Conservation (phyloP, 2,113 vertebrate genomes). For the Anoplopoma fimbria region DNA sequence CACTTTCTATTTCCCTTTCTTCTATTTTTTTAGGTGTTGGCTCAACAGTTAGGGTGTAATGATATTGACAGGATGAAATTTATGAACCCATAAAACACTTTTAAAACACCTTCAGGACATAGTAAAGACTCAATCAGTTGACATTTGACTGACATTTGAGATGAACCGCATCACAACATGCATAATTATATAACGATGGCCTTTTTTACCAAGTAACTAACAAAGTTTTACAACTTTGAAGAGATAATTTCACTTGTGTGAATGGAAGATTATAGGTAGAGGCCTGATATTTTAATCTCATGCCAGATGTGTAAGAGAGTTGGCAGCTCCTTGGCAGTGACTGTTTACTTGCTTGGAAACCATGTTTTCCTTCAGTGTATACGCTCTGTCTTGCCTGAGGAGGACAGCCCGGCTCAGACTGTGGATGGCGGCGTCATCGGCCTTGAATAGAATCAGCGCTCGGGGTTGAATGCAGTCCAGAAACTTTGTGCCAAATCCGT, state of each 20-base stretch:
- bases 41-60: conserved; percentile 23
- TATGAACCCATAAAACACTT: conserved; percentile 34
- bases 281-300: conserved; percentile 16
- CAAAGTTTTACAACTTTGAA: neutral
- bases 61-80: conserved; percentile 19
- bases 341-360: conserved; percentile 75
- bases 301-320: conserved; percentile 45
- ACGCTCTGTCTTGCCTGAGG: conserved; percentile 62
- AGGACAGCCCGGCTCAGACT: conserved; percentile 3
- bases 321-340: conserved; percentile 37
- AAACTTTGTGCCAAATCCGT: conserved; percentile 40
- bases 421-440: conserved; percentile 13
- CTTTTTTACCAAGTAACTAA: neutral
- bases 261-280: conserved; percentile 3
- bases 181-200: neutral
- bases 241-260: neutral
- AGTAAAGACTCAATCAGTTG: neutral
- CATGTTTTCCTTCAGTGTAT: conserved; percentile 62
- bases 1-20: conserved; percentile 20
- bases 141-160: neutral
- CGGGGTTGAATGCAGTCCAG: conserved; percentile 29
- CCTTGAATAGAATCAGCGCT: conserved; percentile 40
- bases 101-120: conserved; percentile 34
- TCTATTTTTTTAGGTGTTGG: neutral
- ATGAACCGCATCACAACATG: neutral